Base-by-base conservation (phyloP, 2,113 vertebrate species). In the Odobenus rosmarus region DNA sequence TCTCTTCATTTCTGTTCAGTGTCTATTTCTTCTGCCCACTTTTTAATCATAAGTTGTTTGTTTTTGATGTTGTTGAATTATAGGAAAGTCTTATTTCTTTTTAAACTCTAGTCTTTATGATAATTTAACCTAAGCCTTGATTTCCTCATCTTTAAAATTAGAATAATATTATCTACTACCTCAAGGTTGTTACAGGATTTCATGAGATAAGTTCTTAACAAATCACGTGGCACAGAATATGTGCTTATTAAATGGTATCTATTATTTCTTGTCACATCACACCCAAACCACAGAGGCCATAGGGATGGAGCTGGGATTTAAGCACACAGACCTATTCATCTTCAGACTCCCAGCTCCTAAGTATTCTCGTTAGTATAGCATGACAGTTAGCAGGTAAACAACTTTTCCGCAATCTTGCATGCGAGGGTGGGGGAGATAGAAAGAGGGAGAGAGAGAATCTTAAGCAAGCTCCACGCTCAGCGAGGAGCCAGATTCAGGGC, bases 41-140 rank as follows among this genome's bases (percentile, higher is more conserved):
- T 94, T 64, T 55, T 24, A 97, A 71, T 82, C 42, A 46, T 46
- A 39, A 6, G 6, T 81, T 89, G 19, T 12, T 72, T 57, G 15
- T 51, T n/a, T 67, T 85, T 90, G 16, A 55, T 69, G 49, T 39
- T 69, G 51, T 39, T 74, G 18, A 89, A 46, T 80, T 95, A 18
- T 79, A 55, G 36, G 28, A 76, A 92, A 95, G 42, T 95, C 61
- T 80, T 49, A 2, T 91, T 93, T 80, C 28, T 91, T 97, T 91
- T 71, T 39, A 46, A 74, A 74, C 19, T 72, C 11, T 83, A 39
- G 39, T 53, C 31, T 80, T 93, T 88, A 59, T 80, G 24, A 51
- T 80, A 95, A 81, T 80, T 80, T 88, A 96, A 79, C 31, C 12
- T 87, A 51, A 71, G 10, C 23, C 10, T 87, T 95, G 42, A 91